Evolutionary conservation across 2,113 vertebrate species (phyloP).

Genomic region (Psammodynastes pulverulentus): DNA sequence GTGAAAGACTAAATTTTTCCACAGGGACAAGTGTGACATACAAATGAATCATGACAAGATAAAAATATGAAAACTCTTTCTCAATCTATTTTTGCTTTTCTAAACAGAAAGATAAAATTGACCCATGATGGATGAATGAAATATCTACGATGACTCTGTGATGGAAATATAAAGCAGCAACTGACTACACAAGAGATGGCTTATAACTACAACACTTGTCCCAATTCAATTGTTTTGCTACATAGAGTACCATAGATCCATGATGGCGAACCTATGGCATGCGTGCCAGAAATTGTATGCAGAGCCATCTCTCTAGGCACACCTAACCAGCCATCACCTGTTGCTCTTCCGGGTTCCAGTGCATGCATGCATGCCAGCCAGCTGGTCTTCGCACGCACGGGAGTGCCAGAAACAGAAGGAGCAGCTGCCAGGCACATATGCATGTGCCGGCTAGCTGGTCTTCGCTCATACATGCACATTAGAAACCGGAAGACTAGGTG

Average conservation of each 20-base stretch:
- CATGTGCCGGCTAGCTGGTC: too few relatives aligned
- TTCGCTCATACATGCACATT: too few relatives aligned
- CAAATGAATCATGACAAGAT: not conserved
- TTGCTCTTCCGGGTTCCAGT: too few relatives aligned
- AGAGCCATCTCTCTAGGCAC: too few relatives aligned
- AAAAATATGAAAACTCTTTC: not conserved
- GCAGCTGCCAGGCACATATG: too few relatives aligned
- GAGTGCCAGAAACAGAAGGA: too few relatives aligned
- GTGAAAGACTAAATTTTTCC: not conserved
- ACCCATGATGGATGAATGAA: slow-evolving; percentile 1
- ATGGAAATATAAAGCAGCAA: not conserved
- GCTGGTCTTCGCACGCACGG: too few relatives aligned
- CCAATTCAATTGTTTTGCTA: not conserved
- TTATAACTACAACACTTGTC: not conserved
- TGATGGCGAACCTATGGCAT: too few relatives aligned
- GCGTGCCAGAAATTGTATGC: too few relatives aligned
- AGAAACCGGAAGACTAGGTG: too few relatives aligned
- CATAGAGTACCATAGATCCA: not conserved
- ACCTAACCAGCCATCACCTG: too few relatives aligned
- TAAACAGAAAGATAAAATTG: not conserved
- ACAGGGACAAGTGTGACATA: not conserved
- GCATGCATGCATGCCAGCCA: too few relatives aligned
- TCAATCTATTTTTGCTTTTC: not conserved
- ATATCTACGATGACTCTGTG: not conserved
- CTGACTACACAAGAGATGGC: not conserved